Conservation (phyloP, 1,140 invertebrate species). For the Drosophila lini region DNA sequence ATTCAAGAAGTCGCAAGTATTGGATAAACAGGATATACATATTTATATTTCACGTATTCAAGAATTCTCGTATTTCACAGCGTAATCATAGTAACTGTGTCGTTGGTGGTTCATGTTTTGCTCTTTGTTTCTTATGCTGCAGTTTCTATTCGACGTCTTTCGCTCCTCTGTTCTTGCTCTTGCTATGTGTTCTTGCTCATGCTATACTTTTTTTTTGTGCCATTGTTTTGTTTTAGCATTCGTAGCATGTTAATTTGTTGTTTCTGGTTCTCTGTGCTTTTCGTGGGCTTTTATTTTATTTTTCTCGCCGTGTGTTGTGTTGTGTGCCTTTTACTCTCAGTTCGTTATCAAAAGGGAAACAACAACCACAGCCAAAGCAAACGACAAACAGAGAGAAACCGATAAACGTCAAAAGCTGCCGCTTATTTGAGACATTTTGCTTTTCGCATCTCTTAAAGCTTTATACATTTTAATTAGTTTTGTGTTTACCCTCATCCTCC, state of each 20-base stretch:
- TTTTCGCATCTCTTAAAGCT: slow-evolving; percentile 20
- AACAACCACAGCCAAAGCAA: slow-evolving; percentile 31
- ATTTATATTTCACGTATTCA: not conserved
- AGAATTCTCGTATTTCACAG: not conserved
- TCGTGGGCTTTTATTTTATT: slow-evolving; percentile 16
- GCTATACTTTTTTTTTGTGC: not conserved
- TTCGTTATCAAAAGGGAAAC: slow-evolving; percentile 53
- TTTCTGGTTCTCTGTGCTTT: slow-evolving; percentile 22
- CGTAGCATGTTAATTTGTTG: slow-evolving; percentile 44
- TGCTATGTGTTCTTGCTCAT: not conserved
- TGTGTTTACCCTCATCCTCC: slow-evolving; percentile 9
- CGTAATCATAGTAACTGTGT: slow-evolving; percentile 6
- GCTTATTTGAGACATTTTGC: slow-evolving; percentile 34
- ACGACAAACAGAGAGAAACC: slow-evolving; percentile 20
- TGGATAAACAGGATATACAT: too few species aligned
- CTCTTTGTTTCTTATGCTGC: slow-evolving; percentile 13
- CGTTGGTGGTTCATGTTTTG: slow-evolving; percentile 5
- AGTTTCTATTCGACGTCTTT: not conserved
- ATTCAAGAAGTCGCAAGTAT: not conserved
- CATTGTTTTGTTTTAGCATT: slow-evolving; percentile 57
- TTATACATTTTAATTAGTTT: slow-evolving; percentile 37
- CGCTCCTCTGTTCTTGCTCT: slow-evolving; percentile 3
- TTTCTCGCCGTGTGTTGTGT: slow-evolving; percentile 12
- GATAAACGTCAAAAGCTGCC: slow-evolving; percentile 47
- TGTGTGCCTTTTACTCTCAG: slow-evolving; percentile 20